Conservation (phyloP, 2,113 vertebrate species). For the Thamnaconus septentrionalis region DNA sequence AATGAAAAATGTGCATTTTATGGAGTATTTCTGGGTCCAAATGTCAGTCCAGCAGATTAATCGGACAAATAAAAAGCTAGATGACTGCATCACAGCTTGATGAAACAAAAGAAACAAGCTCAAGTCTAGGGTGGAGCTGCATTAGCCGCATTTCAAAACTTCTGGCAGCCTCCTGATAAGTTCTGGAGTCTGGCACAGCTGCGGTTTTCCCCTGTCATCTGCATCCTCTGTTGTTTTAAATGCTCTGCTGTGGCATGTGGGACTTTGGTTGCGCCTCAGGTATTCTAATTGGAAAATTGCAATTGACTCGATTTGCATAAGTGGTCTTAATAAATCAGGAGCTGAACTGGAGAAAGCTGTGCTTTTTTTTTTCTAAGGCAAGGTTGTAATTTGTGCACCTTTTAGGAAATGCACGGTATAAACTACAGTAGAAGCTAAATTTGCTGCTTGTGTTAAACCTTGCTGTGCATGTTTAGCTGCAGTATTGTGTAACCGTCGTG, state of each 20-base stretch:
- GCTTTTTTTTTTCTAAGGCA: constrained; percentile 35
- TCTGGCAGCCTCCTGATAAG: constrained; percentile 37
- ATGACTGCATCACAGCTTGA: constrained; percentile 50
- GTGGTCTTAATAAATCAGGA: constrained; percentile 68
- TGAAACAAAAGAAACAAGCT: constrained; percentile 39
- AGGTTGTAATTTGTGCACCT: constrained; percentile 45
- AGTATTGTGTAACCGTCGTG: constrained; percentile 30
- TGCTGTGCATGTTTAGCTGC: constrained; percentile 34
- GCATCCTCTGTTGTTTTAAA: constrained; percentile 51
- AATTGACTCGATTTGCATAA: constrained; percentile 68
- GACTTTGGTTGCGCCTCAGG: constrained; percentile 57
- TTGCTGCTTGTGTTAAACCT: constrained; percentile 13
- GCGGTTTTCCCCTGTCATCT: constrained; percentile 28
- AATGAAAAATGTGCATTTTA: constrained; percentile 46
- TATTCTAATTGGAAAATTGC: constrained; percentile 68
- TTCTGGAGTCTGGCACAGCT: constrained; percentile 50
- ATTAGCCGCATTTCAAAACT: constrained; percentile 18
- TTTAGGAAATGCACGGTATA: constrained; percentile 33
- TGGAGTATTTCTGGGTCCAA: constrained; percentile 49
- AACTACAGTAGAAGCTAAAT: constrained; percentile 20
- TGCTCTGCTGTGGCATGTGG: constrained; percentile 46
- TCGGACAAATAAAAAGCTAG: constrained; percentile 22
- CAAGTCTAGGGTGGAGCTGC: constrained; percentile 17
- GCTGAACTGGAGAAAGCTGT: constrained; percentile 52
- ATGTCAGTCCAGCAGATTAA: constrained; percentile 50